These are phyloP conservation scores for Onychorhynchus coronatus DNA, from an alignment of 2,113 vertebrate genomes.

Conservation along the genomic window DNA sequence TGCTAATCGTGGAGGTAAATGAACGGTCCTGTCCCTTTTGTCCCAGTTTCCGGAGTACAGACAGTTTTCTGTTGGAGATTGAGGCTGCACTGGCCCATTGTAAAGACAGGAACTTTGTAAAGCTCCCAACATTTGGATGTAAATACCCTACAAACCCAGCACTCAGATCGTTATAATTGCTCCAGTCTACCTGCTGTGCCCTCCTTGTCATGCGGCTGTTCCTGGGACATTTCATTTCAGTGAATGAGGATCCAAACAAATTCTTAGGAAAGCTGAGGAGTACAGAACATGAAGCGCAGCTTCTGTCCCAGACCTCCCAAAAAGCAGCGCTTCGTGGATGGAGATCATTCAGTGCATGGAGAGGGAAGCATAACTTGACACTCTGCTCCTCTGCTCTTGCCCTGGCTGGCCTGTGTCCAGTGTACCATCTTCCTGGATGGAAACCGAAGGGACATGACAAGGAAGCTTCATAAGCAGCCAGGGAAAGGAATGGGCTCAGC, in stretches of 20 bases:
- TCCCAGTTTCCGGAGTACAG: not conserved
- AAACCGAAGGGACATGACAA: fast-evolving
- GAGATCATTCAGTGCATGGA: fast-evolving
- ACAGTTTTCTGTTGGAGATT: not conserved
- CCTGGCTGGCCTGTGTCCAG: not conserved
- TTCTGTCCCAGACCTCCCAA: not conserved
- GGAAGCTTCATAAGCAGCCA: not conserved
- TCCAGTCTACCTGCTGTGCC: not conserved
- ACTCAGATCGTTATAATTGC: not conserved
- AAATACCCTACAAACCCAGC: not conserved
- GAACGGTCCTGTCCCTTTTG: not conserved
- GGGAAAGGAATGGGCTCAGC: not conserved
- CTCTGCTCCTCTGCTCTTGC: not conserved
- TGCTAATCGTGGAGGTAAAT: not conserved
- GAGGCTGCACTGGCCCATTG: not conserved
- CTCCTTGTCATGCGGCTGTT: not conserved
- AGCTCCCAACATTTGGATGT: not conserved
- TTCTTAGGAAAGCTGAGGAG: not conserved
- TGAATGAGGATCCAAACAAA: not conserved
- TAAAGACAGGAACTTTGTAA: not conserved
- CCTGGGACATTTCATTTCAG: not conserved
- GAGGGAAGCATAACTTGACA: not conserved
- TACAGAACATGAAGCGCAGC: not conserved
- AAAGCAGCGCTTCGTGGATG: not conserved
- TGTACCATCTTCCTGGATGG: not conserved